Evolutionary conservation across 2,797 vertebrate genomes (phyloP), one percentile per base, ranked within the genome.

Genomic region (Chaenodraco wilsoni): DNA sequence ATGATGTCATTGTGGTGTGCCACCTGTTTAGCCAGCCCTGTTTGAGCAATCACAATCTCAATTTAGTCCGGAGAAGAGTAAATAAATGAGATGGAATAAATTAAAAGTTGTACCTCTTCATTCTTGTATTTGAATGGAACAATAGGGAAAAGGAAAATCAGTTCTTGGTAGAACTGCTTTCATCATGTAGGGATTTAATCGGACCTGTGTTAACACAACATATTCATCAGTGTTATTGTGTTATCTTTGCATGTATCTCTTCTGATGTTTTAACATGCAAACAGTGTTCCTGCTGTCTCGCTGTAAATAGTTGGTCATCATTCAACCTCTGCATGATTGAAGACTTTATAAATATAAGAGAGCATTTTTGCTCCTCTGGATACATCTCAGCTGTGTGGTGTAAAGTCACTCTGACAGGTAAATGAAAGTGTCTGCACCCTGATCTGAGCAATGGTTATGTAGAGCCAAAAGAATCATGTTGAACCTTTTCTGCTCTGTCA

Each of bases 341-440:
- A 69, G 44, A 48, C 54, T 60, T 70, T 49, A 21, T 67, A 60
- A 74, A 82, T 56, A 37, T 67, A 21, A 23, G 65, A 1, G 2
- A 46, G 51, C 65, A 10, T 21, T 41, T 43, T 31, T 57, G 46
- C 72, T 15, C 21, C 27, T 2, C 19, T 49, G 40, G 55, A 50
- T 78, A 61, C 64, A 69, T 75, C 66, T 56, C 15, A 4, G 64
- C 14, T 56, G 11, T n/a, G 33, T 49, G 9, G 33, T 57, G 43
- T 33, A 2, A n/a, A 69, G 48, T 68, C 62, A 19, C 72, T 19
- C 31, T 50, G 51, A 67, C 71, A 19, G 57, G 23, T 43, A 58
- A 72, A 81, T 81, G 57, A 57, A 78, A 78, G 65, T 54, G 67
- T 71, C 73, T 56, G 54, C 62, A 17, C 55, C 40, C 23, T 50